Evolutionary conservation across 2,113 vertebrate genomes (phyloP), one percentile per base, ranked within the genome.

Genomic region (Himantopus leucocephalus): DNA sequence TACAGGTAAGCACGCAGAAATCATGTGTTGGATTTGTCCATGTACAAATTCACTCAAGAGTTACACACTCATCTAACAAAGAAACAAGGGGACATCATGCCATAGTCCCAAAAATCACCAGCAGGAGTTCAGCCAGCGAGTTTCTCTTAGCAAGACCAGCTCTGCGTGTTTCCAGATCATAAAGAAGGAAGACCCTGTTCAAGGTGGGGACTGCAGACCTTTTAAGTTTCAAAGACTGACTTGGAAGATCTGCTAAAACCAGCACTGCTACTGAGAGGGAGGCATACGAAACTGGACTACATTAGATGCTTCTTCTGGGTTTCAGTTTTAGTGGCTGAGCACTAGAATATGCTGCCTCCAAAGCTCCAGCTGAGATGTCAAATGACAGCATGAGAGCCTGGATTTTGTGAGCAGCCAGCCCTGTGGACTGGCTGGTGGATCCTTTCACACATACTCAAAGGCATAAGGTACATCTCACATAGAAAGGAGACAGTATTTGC

Each of bases 1-100:
- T 72, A 68, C 41, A 85, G 24, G 26, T n/a, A 68, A 80, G 27
- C 41, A 70, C 1, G 3, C 27, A 58, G 45, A 73, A 93, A 67
- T 24, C 10, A 5, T 34, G 24, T 58, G 16, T 48, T 84, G 39
- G 18, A 45, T 73, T 90, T 63, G 43, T 23, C 43, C 30, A 8
- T 8, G 34, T 20, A 47, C 0, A 0, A 39, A 84, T 71, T 71
- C 41, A 27, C 14, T 8, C 22, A 29, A 62, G 53, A 73, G 18
- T 56, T 78, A 7, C 3, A 30, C 32, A 17, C 43, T 53, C 19
- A 48, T 23, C 39, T 55, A 58, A 24, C 17, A 53, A 59, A 47
- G 79, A 75, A 80, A 56, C 6, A 80, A 66, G 8, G 9, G 8
- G 14, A 6, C 21, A 26, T 45, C 17, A 2, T n/a, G 22, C 17